These are phyloP conservation scores for Meles meles DNA, from an alignment of 2,113 vertebrate species.

Conservation along the genomic window DNA sequence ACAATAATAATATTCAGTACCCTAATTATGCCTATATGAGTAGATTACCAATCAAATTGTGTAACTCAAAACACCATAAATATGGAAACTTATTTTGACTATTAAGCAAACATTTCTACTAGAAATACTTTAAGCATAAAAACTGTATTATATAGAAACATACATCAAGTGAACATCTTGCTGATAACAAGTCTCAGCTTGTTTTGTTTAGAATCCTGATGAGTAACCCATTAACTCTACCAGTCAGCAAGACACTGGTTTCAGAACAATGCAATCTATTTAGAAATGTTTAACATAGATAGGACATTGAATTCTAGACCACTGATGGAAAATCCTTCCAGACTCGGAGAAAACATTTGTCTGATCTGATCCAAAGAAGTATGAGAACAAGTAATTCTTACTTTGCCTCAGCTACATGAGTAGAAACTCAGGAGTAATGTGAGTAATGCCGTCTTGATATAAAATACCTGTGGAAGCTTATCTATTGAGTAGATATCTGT, in stretches of 20 bases:
- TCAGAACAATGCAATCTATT: neutral
- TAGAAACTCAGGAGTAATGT: neutral
- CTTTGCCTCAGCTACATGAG: neutral
- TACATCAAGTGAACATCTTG: neutral
- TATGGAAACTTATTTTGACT: neutral
- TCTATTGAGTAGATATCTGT: neutral
- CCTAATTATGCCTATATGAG: neutral
- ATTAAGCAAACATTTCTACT: neutral
- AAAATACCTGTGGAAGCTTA: neutral
- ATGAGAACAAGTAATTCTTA: neutral
- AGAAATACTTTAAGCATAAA: neutral
- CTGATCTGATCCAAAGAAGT: neutral
- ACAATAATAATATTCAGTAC: neutral
- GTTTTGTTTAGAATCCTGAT: neutral
- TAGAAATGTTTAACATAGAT: neutral
- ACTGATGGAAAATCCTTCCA: neutral
- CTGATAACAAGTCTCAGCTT: neutral
- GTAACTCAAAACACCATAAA: neutral
- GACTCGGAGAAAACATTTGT: neutral
- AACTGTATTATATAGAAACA: neutral
- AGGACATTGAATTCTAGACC: neutral
- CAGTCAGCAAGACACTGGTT: neutral
- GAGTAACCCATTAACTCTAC: neutral
- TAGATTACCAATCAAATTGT: neutral
- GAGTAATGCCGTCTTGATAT: neutral